phyloP scores from a whole-genome alignment of 2,888 invertebrate species.

The Tachystola acroxantha region DNA sequence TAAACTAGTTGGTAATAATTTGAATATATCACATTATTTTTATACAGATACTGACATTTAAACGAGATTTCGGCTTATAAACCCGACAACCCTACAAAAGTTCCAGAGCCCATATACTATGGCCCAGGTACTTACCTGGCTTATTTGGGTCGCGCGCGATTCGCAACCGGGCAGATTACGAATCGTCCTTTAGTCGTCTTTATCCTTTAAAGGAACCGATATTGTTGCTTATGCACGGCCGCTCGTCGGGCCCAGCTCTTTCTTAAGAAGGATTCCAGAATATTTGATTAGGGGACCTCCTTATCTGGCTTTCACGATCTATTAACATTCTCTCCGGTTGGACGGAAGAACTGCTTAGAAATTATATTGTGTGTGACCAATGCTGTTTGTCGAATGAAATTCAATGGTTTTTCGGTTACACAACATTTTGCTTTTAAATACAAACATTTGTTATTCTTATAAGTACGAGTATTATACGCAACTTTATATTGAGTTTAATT shows the following conservation, averaged over 20 bases:
- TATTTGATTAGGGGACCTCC: slow-evolving; percentile 66
- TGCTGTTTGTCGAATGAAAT: slow-evolving; percentile 25
- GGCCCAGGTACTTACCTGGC: no score
- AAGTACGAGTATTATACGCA: no score
- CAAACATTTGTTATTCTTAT: neutral
- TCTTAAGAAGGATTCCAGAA: slow-evolving; percentile 61
- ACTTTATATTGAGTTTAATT: no score
- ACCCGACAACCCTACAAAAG: slow-evolving; percentile 3
- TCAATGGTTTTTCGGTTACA: slow-evolving; percentile 6
- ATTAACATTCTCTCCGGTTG: slow-evolving; percentile 51
- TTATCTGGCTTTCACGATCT: slow-evolving; percentile 59
- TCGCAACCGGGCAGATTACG: slow-evolving; percentile 53
- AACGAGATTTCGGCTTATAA: neutral
- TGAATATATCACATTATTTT: no score
- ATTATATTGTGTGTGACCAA: slow-evolving; percentile 31
- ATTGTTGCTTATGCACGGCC: slow-evolving; percentile 65
- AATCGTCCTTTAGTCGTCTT: slow-evolving; percentile 55
- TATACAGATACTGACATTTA: no score
- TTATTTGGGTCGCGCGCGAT: slow-evolving; percentile 36
- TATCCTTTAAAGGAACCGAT: slow-evolving; percentile 64
- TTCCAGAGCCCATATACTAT: neutral
- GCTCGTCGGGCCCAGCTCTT: slow-evolving; percentile 43
- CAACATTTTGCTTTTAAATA: slow-evolving; percentile 5
- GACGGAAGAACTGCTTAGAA: slow-evolving; percentile 39
- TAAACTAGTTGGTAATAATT: no score